Base-by-base conservation (phyloP, 1,140 invertebrate species). In the Magallana gigas region DNA sequence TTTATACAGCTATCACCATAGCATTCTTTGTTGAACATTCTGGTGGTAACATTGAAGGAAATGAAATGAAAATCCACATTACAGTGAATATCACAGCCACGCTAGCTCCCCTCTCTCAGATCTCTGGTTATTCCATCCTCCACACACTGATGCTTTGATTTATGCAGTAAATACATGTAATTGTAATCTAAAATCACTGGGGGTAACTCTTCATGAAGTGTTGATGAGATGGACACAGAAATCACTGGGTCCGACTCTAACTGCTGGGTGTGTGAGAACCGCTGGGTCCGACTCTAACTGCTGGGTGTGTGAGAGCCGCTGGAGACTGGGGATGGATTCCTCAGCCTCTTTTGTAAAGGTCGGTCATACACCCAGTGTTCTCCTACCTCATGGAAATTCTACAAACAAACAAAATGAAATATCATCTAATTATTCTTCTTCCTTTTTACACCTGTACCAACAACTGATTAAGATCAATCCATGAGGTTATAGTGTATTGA, bases 341-440 rank as follows among this genome's bases (percentile, higher is more conserved):
- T 81, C 11, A 94, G 64, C 89, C 95, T 88, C 85, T 95, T 94
- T 84, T 94, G 85, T 57, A 96, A 92, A 16, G 96, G 94, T 71
- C 94, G 91, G 85, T 95, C 93, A 91, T 96, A 96, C 0, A 96
- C 93, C 96, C 96, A 96, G 89, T 96, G 95, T 91, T 96, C 96
- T 18, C 95, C 95, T 56, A 95, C 94, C 90, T 96, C 95, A 87
- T 96, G 94, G 91, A 96, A 96, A 87, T 95, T 90, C 94, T 96
- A 91, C 85, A 93, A 93, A 87, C 84, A 57, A 91, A 11, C 88
- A 85, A 9, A 80, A 48, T 48, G 6, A 29, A 80, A 80, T 16
- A 29, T 7, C 16, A 18, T 64, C 18, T 64, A 16, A 16, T 62
- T n/a, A 62, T 16, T 62, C 16, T 64, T 16, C 11, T n/a, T n/a